A percentile compares a stretch with the other conserved stretches of the same genome.
Conservation (phyloP, 2,113 vertebrate genomes). For the Actenoides lindsayi region DNA sequence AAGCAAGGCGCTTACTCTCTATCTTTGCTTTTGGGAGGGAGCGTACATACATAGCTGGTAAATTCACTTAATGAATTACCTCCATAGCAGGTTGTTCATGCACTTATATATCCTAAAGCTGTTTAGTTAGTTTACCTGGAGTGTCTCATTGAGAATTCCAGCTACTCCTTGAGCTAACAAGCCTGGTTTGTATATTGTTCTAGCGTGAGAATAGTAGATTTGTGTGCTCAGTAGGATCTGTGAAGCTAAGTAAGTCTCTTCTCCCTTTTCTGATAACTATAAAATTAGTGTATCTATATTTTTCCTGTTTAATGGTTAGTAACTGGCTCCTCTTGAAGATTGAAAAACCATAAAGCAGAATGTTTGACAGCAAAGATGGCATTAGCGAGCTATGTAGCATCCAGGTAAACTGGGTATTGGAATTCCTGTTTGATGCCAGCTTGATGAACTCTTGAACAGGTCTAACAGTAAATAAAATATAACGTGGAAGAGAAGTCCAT, state of each 20-base stretch:
- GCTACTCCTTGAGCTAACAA: not conserved
- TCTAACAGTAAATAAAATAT: not conserved
- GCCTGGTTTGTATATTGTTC: not conserved
- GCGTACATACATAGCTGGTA: rapidly evolving
- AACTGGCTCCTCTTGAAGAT: not conserved
- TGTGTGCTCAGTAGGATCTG: not conserved
- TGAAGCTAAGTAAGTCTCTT: not conserved
- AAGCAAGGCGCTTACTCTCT: not conserved
- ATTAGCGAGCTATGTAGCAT: not conserved
- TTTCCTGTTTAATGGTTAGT: not conserved
- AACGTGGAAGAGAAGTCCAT: not conserved
- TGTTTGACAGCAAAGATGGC: not conserved
- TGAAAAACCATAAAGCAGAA: not conserved
- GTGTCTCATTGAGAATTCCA: not conserved
- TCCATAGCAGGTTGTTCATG: not conserved
- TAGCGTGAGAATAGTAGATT: not conserved
- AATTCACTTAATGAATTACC: not conserved
- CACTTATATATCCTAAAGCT: not conserved
- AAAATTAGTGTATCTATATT: not conserved
- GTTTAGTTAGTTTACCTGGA: not conserved
- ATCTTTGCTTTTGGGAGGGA: not conserved
- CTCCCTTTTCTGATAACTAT: not conserved
- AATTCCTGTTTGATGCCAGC: not conserved
- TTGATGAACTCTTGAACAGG: not conserved
- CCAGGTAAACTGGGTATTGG: not conserved